Evolutionary conservation across 2,888 invertebrate species (phyloP).

Genomic region (Drosophila dives): DNA sequence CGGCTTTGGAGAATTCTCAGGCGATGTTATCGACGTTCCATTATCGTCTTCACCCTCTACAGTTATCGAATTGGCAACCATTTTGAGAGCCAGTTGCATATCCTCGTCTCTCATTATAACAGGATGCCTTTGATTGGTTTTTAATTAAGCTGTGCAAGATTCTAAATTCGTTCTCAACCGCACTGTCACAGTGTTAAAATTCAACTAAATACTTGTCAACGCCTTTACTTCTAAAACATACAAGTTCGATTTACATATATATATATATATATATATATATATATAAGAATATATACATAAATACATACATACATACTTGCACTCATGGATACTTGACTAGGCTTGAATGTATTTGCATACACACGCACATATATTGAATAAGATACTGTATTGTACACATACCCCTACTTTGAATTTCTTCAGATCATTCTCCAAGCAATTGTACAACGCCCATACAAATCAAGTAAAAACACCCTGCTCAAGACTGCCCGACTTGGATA

Average conservation of each 20-base stretch:
- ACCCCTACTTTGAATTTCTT: slow-evolving; percentile 72
- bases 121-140: background rate
- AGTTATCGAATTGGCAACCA: slow-evolving; percentile 83
- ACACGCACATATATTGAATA: slow-evolving; percentile 28
- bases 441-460: slow-evolving; percentile 20
- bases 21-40: slow-evolving; percentile 80
- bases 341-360: slow-evolving; percentile 6
- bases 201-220: slow-evolving; percentile 60
- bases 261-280: slow-evolving; percentile 33
- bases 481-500: slow-evolving; percentile 1
- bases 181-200: slow-evolving; percentile 44
- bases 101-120: slow-evolving; percentile 67
- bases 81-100: slow-evolving; percentile 89
- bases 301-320: background rate
- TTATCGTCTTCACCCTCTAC: slow-evolving; percentile 65
- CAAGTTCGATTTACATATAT: slow-evolving; percentile 42
- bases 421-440: slow-evolving; percentile 42
- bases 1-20: slow-evolving; percentile 87
- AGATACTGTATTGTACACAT: slow-evolving; percentile 53
- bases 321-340: background rate
- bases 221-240: slow-evolving; percentile 55
- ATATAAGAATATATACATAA: slow-evolving; percentile 4
- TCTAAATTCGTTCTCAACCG: slow-evolving; percentile 34
- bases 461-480: background rate
- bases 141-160: background rate